phyloP scores from a whole-genome alignment of 2,113 vertebrate genomes.

The Pteruthius melanotis region DNA sequence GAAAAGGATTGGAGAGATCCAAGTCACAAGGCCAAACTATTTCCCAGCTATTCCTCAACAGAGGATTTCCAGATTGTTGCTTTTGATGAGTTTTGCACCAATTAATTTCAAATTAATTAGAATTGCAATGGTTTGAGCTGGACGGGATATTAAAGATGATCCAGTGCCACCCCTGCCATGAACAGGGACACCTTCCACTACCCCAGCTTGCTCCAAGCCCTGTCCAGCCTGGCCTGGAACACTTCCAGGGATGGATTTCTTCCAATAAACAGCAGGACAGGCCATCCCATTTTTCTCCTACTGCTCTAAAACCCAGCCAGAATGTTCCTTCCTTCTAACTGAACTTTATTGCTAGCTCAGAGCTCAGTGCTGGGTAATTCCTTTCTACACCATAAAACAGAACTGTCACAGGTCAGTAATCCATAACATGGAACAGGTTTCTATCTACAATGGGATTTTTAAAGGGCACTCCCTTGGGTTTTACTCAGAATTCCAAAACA shows the following conservation, averaged over 20 bases:
- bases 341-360: not conserved
- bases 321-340: not conserved
- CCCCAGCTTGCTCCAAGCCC: not conserved
- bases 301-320: not conserved
- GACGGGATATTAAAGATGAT: not conserved
- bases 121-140: not conserved
- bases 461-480: not conserved
- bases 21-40: not conserved
- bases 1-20: not conserved
- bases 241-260: not conserved
- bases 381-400: not conserved
- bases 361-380: not conserved
- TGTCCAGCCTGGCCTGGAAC: accelerated
- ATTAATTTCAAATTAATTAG: not conserved
- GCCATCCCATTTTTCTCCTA: not conserved
- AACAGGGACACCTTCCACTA: not conserved
- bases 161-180: not conserved
- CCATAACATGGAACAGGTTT: not conserved
- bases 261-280: not conserved
- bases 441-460: not conserved
- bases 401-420: not conserved
- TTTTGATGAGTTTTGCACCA: not conserved
- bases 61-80: not conserved
- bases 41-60: not conserved
- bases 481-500: not conserved